phyloP scores from a whole-genome alignment of 2,888 invertebrate species.

The Pomacea canaliculata region DNA sequence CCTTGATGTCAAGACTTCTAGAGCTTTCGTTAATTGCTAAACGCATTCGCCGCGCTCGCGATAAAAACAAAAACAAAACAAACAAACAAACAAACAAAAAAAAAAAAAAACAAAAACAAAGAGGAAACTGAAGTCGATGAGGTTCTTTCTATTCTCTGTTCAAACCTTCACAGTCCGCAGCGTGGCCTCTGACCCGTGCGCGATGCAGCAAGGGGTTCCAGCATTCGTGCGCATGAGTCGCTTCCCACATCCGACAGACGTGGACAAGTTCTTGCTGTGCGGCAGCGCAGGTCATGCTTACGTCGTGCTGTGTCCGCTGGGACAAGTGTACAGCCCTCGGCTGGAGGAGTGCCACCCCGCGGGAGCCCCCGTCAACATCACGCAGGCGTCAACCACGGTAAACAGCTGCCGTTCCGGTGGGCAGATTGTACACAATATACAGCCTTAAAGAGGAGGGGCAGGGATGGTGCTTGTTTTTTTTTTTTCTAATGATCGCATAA shows the following conservation, averaged over 20 bases:
- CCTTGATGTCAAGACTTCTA: too few relatives aligned
- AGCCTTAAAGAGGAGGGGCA: neutral
- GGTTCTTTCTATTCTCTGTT: too few relatives aligned
- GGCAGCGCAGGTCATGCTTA: slow-evolving; percentile 44
- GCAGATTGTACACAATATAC: neutral
- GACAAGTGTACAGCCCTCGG: slow-evolving; percentile 19
- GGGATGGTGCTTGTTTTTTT: neutral
- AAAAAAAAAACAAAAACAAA: too few relatives aligned
- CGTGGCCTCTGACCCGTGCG: slow-evolving; percentile 27
- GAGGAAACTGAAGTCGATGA: too few relatives aligned
- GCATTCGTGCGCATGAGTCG: slow-evolving; percentile 12
- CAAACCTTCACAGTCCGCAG: slow-evolving; percentile 9
- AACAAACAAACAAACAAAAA: too few relatives aligned
- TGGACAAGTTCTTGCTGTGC: slow-evolving; percentile 51
- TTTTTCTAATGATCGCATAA: neutral
- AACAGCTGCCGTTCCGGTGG: too few relatives aligned
- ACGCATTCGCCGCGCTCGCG: too few relatives aligned
- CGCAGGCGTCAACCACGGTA: too few relatives aligned
- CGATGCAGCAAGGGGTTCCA: slow-evolving; percentile 8
- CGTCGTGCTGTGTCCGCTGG: slow-evolving; percentile 44
- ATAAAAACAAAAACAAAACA: too few relatives aligned
- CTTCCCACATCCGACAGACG: slow-evolving; percentile 50
- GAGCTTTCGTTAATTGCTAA: too few relatives aligned
- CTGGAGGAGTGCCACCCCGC: slow-evolving; percentile 19
- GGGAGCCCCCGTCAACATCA: neutral